Conservation (phyloP, 2,113 vertebrate species). For the Acanthisitta chloris region DNA sequence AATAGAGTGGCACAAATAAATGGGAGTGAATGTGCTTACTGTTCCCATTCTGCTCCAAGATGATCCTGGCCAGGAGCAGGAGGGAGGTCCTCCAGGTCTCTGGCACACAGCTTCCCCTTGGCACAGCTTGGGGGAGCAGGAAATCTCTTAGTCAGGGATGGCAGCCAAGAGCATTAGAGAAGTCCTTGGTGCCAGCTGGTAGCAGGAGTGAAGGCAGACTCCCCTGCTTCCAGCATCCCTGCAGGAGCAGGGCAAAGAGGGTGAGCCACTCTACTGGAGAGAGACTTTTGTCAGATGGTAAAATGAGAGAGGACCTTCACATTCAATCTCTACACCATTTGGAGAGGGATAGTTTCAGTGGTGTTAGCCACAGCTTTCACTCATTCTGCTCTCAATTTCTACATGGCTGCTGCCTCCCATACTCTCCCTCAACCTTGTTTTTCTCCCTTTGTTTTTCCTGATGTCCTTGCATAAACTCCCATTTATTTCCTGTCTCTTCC, state of each 20-base stretch:
- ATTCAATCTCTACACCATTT: background rate
- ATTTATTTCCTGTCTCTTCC: background rate
- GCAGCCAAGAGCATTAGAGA: background rate
- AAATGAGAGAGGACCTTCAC: background rate
- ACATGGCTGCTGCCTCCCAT: too few species aligned
- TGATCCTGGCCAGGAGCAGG: background rate
- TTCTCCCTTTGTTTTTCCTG: background rate
- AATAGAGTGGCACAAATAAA: background rate
- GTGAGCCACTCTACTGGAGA: rapidly evolving
- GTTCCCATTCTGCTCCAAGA: background rate
- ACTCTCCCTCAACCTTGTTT: background rate
- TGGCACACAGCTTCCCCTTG: background rate
- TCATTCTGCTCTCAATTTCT: background rate
- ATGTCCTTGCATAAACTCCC: background rate
- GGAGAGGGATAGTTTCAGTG: background rate
- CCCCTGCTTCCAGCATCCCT: background rate
- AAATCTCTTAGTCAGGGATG: background rate
- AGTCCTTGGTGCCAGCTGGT: background rate
- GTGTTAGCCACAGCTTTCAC: background rate
- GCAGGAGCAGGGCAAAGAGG: background rate
- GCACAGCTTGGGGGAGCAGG: background rate
- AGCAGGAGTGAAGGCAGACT: background rate
- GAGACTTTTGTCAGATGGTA: too few species aligned
- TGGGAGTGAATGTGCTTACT: background rate
- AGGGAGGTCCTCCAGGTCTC: background rate